A percentile compares a stretch with the other conserved stretches of the same genome.
These are phyloP conservation scores for Cerastoderma edule DNA, from an alignment of 2,888 invertebrate genomes.

Conservation along the genomic window DNA sequence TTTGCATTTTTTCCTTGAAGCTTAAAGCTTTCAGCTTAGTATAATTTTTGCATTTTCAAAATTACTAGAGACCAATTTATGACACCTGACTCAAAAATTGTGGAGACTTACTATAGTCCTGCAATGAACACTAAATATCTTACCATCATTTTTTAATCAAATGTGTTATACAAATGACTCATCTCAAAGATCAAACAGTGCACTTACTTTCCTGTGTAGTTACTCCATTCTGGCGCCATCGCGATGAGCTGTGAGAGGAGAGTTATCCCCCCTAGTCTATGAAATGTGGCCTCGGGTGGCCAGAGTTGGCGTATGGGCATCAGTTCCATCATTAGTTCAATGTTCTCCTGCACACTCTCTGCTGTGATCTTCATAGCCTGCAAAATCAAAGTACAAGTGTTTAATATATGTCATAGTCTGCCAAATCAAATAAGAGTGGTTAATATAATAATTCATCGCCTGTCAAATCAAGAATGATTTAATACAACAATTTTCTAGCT, in stretches of 20 bases:
- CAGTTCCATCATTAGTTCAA: slow-evolving; percentile 91
- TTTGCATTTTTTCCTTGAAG: too few relatives aligned
- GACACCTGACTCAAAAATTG: too few relatives aligned
- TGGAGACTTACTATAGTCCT: too few relatives aligned
- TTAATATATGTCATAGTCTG: not conserved
- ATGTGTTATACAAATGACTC: too few relatives aligned
- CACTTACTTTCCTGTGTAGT: slow-evolving; percentile 88
- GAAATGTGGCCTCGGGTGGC: slow-evolving; percentile 94
- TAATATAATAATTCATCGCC: too few relatives aligned
- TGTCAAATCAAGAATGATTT: too few relatives aligned
- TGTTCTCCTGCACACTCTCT: slow-evolving; percentile 94
- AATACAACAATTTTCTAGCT: too few relatives aligned
- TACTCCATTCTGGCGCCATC: slow-evolving; percentile 95
- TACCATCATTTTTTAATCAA: too few relatives aligned
- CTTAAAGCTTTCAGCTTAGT: too few relatives aligned
- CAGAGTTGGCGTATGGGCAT: slow-evolving; percentile 91
- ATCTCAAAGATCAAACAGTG: not conserved
- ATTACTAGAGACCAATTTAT: too few relatives aligned
- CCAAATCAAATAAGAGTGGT: not conserved
- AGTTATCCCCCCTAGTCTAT: slow-evolving; percentile 90
- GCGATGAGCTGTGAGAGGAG: slow-evolving; percentile 94
- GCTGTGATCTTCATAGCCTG: slow-evolving; percentile 87
- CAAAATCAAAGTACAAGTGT: too few relatives aligned
- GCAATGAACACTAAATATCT: not conserved
- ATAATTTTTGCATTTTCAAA: too few relatives aligned